phyloP scores from a whole-genome alignment of 92 coral and sea anemone genomes.

The Bergia sp. region DNA sequence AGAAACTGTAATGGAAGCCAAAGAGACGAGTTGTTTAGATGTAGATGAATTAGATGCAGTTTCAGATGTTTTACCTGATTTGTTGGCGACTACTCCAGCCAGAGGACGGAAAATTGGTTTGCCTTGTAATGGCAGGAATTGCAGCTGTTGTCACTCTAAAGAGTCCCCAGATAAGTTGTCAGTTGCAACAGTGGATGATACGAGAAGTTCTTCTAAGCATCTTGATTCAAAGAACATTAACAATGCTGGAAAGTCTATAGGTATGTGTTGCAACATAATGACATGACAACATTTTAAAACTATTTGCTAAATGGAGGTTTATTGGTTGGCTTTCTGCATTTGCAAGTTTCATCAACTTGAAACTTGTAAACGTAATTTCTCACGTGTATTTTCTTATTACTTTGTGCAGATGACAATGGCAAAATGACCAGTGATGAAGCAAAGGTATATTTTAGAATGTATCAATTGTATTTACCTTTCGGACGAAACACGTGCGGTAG shows the following conservation, averaged over 20 bases:
- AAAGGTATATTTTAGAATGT: background rate
- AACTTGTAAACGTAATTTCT: background rate
- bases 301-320: too few species aligned
- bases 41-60: background rate
- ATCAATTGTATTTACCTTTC: background rate
- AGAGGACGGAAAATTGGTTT: background rate
- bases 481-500: background rate
- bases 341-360: background rate
- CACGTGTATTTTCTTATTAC: background rate
- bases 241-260: background rate
- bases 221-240: background rate
- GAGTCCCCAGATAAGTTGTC: background rate
- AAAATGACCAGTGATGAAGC: background rate
- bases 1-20: background rate
- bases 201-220: background rate
- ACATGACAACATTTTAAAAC: background rate
- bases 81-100: conserved; percentile 2
- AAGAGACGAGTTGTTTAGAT: background rate
- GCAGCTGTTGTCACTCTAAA: background rate
- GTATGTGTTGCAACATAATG: background rate
- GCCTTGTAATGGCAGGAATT: background rate
- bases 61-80: conserved; percentile 1
- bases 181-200: background rate
- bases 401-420: background rate
- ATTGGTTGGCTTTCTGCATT: too few species aligned